Evolutionary conservation across 2,888 invertebrate species (phyloP).

Genomic region (Epistrophella euchroma): DNA sequence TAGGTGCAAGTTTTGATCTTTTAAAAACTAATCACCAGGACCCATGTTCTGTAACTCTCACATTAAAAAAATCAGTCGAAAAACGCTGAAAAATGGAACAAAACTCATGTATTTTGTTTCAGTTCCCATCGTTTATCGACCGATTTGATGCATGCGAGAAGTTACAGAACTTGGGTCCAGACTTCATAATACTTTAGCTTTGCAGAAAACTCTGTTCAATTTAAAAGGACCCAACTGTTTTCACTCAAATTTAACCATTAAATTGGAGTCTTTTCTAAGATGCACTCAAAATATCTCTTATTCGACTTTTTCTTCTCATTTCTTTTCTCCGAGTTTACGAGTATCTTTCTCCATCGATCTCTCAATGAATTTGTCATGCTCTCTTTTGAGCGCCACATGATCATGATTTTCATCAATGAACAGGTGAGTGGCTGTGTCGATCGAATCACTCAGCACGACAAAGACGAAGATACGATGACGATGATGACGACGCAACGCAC

Average conservation of each 20-base stretch:
- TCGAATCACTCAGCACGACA: conserved; percentile 32
- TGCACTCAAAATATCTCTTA: conserved; percentile 28
- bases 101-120: too few relatives aligned
- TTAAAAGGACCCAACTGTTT: not conserved
- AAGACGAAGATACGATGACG: not conserved
- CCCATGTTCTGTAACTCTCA: too few relatives aligned
- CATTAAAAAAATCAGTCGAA: too few relatives aligned
- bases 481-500: conserved; percentile 29
- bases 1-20: too few relatives aligned
- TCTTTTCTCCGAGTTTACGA: conserved; percentile 1
- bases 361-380: conserved; percentile 58
- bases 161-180: too few relatives aligned
- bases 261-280: not conserved
- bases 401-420: conserved; percentile 72
- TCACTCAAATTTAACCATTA: not conserved
- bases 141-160: too few relatives aligned
- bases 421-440: conserved; percentile 52
- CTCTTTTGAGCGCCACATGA: conserved; percentile 63
- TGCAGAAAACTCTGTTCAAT: not conserved
- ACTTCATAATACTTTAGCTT: too few relatives aligned
- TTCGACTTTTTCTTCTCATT: conserved; percentile 15
- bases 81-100: too few relatives aligned
- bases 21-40: too few relatives aligned
- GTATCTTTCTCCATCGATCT: conserved; percentile 29
- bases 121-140: too few relatives aligned